These are phyloP conservation scores for Aspiorhynchus laticeps DNA, from an alignment of 2,113 vertebrate genomes.

Conservation along the genomic window DNA sequence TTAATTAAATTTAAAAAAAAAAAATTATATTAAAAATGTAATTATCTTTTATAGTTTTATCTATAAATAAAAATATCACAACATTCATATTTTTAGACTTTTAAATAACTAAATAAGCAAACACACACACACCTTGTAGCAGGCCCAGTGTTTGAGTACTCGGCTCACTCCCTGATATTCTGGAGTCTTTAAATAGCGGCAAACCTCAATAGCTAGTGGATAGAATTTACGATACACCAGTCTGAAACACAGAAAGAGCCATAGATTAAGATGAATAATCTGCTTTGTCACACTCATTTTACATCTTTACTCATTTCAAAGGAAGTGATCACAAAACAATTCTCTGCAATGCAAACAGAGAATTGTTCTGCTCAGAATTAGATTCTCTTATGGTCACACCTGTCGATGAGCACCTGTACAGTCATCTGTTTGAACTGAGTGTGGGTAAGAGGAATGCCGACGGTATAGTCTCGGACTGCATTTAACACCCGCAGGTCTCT, in stretches of 20 bases:
- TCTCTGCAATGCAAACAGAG: background rate
- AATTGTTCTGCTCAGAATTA: background rate
- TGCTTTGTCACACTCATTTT: background rate
- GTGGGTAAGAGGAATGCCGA: constrained; percentile 85
- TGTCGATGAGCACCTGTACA: constrained; percentile 87
- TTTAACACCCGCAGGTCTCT: constrained; percentile 86
- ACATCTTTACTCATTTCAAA: background rate
- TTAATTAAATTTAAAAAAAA: too few species aligned
- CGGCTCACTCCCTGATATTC: constrained; percentile 93
- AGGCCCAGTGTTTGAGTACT: constrained; percentile 95
- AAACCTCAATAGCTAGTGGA: constrained; percentile 89
- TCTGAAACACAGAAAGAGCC: constrained; percentile 68
- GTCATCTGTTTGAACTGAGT: constrained; percentile 93
- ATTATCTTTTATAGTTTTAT: too few species aligned
- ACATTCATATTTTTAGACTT: too few species aligned
- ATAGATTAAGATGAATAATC: background rate
- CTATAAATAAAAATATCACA: too few species aligned
- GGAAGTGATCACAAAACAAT: background rate
- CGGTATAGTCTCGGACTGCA: constrained; percentile 82
- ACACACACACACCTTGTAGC: constrained; percentile 83
- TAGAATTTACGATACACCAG: constrained; percentile 92
- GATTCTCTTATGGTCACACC: constrained; percentile 68
- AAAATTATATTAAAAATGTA: too few species aligned
- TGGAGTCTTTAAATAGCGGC: constrained; percentile 89
- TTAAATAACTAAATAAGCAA: background rate